A percentile compares a stretch with the other conserved stretches of the same genome.
phyloP scores from a whole-genome alignment of 2,797 vertebrate genomes.

The Psittacula derbiana region DNA sequence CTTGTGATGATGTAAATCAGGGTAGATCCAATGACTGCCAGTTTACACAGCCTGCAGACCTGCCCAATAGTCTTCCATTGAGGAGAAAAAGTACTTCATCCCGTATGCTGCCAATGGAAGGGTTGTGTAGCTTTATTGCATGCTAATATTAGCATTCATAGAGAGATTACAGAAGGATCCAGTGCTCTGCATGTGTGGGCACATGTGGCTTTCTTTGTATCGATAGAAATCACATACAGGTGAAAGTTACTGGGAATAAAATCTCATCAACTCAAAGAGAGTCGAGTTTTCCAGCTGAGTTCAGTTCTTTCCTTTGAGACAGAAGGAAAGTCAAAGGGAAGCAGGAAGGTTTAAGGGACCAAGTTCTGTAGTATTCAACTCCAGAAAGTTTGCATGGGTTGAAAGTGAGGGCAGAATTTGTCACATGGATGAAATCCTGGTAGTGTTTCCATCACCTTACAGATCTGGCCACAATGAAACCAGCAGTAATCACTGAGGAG shows the following conservation, averaged over 20 bases:
- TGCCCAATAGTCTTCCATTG: background rate
- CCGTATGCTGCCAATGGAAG: background rate
- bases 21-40: background rate
- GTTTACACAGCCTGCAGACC: background rate
- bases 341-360: background rate
- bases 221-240: background rate
- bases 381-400: background rate
- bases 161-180: background rate
- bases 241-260: background rate
- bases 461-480: background rate
- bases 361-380: background rate
- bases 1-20: background rate
- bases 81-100: background rate
- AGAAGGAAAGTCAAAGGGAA: background rate
- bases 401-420: background rate
- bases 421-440: background rate
- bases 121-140: background rate
- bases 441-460: background rate
- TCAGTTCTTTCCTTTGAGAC: background rate
- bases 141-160: background rate
- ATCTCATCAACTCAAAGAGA: background rate
- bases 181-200: background rate
- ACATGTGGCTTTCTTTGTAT: accelerated
- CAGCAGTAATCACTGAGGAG: background rate
- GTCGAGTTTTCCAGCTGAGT: background rate